Evolutionary conservation across 2,888 invertebrate species (phyloP).

Genomic region (Campoplex capitator): DNA sequence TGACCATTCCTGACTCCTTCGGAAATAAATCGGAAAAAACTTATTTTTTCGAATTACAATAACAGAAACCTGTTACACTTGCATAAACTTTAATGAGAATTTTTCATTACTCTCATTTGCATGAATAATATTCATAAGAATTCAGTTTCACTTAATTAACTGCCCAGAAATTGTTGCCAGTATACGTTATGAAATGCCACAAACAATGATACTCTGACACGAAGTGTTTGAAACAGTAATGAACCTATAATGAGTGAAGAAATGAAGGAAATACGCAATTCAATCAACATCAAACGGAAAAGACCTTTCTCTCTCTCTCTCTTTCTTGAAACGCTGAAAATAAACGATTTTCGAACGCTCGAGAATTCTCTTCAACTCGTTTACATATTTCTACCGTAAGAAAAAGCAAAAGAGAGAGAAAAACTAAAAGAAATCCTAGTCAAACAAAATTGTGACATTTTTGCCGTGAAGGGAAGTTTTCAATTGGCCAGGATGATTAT

Average conservation of each 20-base stretch:
- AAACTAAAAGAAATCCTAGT: slow-evolving; percentile 22
- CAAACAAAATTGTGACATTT: slow-evolving; percentile 50
- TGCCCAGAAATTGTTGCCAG: neutral
- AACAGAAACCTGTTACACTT: neutral
- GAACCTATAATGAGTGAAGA: neutral
- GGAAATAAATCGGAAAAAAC: neutral
- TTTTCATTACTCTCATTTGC: neutral
- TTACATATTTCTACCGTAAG: neutral
- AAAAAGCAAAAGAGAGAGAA: neutral
- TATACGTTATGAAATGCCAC: neutral
- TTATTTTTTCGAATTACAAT: neutral
- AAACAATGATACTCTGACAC: slow-evolving; percentile 6
- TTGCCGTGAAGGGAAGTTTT: slow-evolving; percentile 32
- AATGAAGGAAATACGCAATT: neutral
- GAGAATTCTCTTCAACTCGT: neutral
- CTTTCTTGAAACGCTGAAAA: neutral
- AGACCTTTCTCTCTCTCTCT: neutral
- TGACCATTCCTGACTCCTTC: too few species aligned
- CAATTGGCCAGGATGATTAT: slow-evolving; percentile 41
- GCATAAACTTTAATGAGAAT: neutral
- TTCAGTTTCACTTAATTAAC: neutral
- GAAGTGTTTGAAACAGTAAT: neutral
- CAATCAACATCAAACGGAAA: neutral
- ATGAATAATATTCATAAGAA: neutral
- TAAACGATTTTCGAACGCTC: neutral